phyloP scores from a whole-genome alignment of 2,113 vertebrate genomes.

The Glaucomys volans region DNA sequence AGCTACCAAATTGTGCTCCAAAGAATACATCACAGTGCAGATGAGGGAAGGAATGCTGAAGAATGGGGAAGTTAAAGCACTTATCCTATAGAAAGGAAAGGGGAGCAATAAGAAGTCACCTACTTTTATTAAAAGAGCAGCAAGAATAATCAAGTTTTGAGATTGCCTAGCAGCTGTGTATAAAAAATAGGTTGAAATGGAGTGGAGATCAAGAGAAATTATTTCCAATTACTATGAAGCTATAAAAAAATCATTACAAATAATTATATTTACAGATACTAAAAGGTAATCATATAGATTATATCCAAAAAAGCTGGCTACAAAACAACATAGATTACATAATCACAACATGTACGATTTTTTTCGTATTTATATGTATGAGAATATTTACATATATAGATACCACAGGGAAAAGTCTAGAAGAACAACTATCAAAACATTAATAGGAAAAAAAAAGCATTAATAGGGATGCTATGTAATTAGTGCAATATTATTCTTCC shows the following conservation, averaged over 20 bases:
- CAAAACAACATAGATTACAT: not conserved
- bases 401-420: not conserved
- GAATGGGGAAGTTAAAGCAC: not conserved
- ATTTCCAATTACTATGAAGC: not conserved
- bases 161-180: not conserved
- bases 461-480: not conserved
- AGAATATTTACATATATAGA: not conserved
- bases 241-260: not conserved
- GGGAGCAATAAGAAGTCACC: not conserved
- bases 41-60: not conserved
- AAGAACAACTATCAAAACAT: not conserved
- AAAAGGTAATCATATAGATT: not conserved
- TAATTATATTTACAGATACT: not conserved
- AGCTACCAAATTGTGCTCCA: not conserved
- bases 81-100: fast-evolving
- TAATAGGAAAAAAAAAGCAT: not conserved
- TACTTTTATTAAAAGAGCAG: not conserved
- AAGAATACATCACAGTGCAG: not conserved
- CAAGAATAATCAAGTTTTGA: not conserved
- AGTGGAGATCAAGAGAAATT: not conserved
- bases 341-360: not conserved
- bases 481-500: not conserved
- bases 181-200: not conserved
- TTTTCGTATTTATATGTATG: not conserved
- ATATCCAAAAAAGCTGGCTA: not conserved